Evolutionary conservation across 2,888 invertebrate genomes (phyloP), one percentile per base, ranked within the genome.

Genomic region (Folsomia candida): DNA sequence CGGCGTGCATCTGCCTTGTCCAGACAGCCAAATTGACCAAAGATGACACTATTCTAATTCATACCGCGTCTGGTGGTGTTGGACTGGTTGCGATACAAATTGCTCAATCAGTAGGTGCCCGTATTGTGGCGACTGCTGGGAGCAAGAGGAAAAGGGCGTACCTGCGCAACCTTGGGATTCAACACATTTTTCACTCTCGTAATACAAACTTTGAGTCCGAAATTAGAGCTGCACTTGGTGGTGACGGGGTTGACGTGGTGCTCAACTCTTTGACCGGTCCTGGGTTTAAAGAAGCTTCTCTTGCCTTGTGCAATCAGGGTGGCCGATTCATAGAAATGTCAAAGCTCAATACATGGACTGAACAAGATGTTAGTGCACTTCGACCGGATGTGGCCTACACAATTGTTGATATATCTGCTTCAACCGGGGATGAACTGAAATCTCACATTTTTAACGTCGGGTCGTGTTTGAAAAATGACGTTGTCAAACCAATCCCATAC

Each of bases 81-180:
- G 76, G 76, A 0, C n/a, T 76, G 1, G 62, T 68, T 14, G 72
- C 76, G 4, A 66, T 76, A 54, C 76, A 74, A 63, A 65, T 76
- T 2, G 70, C 72, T 1, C 58, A 70, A 28, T 24, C 62, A 6
- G 2, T 73, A 2, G 73, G 73, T 1, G 71, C 67, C 9, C 57
- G 62, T 14, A 64, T 76, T 1, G 67, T 73, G 14, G 73, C 73
- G 6, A 76, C 76, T 0, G 76, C 76, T 1, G 76, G 76, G n/a
- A 70, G 54, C 24, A 27, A 29, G 18, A 71, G 72, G 28, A 76
- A 76, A 51, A 22, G 76, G 6, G 67, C 66, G 2, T 76, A 70
- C 28, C 27, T 76, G 18, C 59, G 69, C 26, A 66, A 61, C 22
- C 57, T 76, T 0, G 76, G 73, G 4, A 61, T 76, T 24, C 28